Evolutionary conservation across 2,797 vertebrate species (phyloP), one percentile per base, ranked within the genome.

Genomic region (Falco berigora): DNA sequence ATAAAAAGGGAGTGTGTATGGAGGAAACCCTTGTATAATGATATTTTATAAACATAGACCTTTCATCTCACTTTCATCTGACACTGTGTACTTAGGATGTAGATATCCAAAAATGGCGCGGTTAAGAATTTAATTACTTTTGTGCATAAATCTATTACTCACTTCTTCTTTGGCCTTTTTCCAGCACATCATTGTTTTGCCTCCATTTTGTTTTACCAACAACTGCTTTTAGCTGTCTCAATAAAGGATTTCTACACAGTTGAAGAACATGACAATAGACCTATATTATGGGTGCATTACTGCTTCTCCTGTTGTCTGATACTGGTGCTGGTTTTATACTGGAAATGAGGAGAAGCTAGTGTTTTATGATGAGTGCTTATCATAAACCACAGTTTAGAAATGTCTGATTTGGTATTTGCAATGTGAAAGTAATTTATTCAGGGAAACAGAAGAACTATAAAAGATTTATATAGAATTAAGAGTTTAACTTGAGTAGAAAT

Each of bases 391-490:
- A 8, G 38, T 77, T 92, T 91, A 67, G 76, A 81, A 87, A 84
- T 83, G 7, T 59, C 69, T 90, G 58, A 63, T 82, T 94, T 94
- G 64, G 71, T 93, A 80, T 88, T 85, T 92, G 53, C 58, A 72
- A 21, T 23, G 6, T 74, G 80, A 58, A 94, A 74, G 20, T 89
- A 88, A 93, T 88, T 84, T 95, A 74, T 85, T 67, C 86, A 86
- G 81, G 72, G 72, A 90, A 94, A 92, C 9, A 50, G 52, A 75
- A 80, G 53, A 93, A 72, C 53, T 91, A 58, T 77, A 40, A 94
- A 95, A 87, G 71, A 91, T 95, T 95, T 92, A 93, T 91, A 71
- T 30, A 92, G 38, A 96, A 89, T 95, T 97, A 94, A 25, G 69
- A 80, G 12, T 75, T 92, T 71, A 92, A 68, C 63, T 95, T 63